A percentile compares a stretch with the other conserved stretches of the same genome.
Conservation (phyloP, 2,113 vertebrate species). For the Poicephalus gulielmi region DNA sequence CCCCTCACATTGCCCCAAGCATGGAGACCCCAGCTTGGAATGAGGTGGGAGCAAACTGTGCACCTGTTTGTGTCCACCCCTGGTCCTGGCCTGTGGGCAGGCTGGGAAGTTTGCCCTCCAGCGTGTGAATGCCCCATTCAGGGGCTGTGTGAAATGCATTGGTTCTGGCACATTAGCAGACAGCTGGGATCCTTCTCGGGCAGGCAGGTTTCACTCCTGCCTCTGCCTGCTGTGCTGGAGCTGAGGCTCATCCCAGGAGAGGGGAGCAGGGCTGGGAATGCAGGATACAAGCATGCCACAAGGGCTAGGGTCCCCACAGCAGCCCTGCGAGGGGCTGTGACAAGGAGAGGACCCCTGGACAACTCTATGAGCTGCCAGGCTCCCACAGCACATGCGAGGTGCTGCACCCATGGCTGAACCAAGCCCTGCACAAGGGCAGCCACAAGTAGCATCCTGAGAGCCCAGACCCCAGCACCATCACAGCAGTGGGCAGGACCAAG, state of each 20-base stretch:
- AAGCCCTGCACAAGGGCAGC: background rate
- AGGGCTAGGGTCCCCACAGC: background rate
- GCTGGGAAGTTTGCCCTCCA: conserved; percentile 25
- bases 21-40: background rate
- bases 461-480: fast-evolving
- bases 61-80: background rate
- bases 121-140: conserved; percentile 58
- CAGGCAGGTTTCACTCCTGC: conserved; percentile 63
- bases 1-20: background rate
- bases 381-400: background rate
- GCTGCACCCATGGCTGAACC: background rate
- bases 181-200: conserved; percentile 66
- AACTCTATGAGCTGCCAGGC: background rate
- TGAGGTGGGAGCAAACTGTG: background rate
- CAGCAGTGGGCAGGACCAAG: fast-evolving
- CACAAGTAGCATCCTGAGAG: background rate
- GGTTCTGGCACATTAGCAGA: conserved; percentile 63
- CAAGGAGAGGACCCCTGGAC: fast-evolving
- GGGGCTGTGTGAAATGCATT: conserved; percentile 61
- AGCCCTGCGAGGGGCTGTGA: background rate
- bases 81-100: fast-evolving
- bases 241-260: background rate
- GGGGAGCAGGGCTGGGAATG: background rate
- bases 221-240: fast-evolving
- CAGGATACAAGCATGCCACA: background rate